A percentile compares a stretch with the other conserved stretches of the same genome.
Conservation (phyloP, 2,797 vertebrate genomes). For the Urocyon cinereoargenteus region DNA sequence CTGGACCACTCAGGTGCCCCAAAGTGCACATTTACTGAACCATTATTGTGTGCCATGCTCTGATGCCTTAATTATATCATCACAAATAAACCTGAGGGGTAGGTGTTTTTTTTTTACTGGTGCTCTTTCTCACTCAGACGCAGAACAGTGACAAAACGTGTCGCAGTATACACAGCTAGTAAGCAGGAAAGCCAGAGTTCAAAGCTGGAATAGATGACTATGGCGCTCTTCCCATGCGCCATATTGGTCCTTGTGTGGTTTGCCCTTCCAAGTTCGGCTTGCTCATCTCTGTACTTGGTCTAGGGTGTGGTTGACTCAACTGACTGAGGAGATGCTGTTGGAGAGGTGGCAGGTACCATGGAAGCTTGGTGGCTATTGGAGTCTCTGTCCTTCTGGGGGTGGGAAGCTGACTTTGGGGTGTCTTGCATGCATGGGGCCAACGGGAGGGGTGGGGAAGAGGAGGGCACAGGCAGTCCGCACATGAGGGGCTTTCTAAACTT, state of each 20-base stretch:
- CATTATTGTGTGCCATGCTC: not conserved
- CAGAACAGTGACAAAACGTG: too few species aligned
- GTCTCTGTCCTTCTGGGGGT: not conserved
- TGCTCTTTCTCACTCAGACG: not conserved
- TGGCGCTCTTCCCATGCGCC: accelerated
- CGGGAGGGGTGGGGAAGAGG: accelerated
- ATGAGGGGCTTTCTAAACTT: accelerated
- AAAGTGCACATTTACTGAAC: not conserved
- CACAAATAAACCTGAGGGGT: not conserved
- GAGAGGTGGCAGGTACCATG: not conserved
- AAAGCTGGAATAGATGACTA: not conserved
- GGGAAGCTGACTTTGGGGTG: not conserved
- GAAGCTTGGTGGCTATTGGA: not conserved
- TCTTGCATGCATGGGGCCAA: not conserved
- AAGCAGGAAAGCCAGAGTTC: not conserved
- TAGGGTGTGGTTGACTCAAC: not conserved
- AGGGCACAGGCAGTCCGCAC: accelerated
- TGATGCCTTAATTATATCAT: not conserved
- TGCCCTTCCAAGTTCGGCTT: accelerated
- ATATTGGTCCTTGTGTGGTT: accelerated
- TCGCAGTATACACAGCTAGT: accelerated
- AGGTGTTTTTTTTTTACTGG: too few species aligned
- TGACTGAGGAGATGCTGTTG: not conserved
- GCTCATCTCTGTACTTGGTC: not conserved
- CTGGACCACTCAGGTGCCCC: not conserved